Evolutionary conservation across 2,113 vertebrate genomes (phyloP).

Genomic region (Cinclus mexicanus): DNA sequence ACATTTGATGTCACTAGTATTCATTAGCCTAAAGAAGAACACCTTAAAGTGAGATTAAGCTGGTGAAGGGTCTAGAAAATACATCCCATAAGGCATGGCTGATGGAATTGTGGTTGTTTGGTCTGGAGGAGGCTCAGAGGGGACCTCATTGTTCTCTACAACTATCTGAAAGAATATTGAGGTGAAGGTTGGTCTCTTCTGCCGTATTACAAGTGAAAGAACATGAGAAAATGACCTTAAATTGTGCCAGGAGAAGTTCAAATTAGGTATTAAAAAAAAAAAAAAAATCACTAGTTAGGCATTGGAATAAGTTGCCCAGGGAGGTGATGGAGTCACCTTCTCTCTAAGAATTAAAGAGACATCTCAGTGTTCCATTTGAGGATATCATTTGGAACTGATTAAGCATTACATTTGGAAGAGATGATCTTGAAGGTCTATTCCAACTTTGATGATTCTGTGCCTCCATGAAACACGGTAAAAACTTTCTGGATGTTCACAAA

Average conservation of each 20-base stretch:
- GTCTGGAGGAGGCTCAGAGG: neutral
- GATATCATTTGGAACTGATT: accelerated
- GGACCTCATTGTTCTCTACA: neutral
- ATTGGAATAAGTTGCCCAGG: neutral
- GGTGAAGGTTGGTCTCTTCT: neutral
- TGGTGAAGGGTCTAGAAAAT: neutral
- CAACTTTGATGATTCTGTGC: neutral
- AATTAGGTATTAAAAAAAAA: neutral
- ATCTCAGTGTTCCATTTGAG: neutral
- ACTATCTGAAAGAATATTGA: neutral
- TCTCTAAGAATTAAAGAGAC: neutral
- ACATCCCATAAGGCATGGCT: neutral
- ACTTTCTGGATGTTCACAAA: neutral
- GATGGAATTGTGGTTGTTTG: neutral
- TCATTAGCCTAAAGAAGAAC: neutral
- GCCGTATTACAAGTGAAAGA: neutral
- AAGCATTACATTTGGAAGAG: neutral
- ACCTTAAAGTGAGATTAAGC: neutral
- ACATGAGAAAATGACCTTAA: neutral
- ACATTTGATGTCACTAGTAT: neutral
- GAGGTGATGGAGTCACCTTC: neutral
- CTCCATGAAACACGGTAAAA: neutral
- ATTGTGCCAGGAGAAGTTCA: neutral
- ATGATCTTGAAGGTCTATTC: neutral
- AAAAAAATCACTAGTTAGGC: neutral